phyloP scores from a whole-genome alignment of 2,888 invertebrate genomes.

The Hypomecis atomaria region DNA sequence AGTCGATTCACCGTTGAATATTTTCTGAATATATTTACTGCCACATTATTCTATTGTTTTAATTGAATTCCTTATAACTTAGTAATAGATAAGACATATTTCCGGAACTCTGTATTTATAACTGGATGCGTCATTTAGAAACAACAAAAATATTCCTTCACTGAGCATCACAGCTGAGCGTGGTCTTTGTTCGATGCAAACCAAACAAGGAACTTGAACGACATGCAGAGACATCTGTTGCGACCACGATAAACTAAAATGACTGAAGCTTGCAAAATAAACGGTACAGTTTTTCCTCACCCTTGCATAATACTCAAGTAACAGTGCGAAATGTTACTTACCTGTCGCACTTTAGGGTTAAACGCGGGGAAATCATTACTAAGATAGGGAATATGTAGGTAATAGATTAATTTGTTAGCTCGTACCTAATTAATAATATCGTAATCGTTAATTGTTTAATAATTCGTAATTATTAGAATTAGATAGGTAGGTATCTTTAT shows the following conservation, averaged over 20 bases:
- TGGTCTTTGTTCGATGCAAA: slow-evolving; percentile 34
- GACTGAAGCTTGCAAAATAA: neutral
- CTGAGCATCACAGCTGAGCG: slow-evolving; percentile 15
- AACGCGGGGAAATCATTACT: neutral
- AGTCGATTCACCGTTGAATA: slow-evolving; percentile 77
- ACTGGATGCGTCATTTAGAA: slow-evolving; percentile 21
- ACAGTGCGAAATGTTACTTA: neutral
- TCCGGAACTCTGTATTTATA: slow-evolving; percentile 36
- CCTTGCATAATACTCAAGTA: no score
- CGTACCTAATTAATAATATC: no score
- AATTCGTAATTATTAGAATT: no score
- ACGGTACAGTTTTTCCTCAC: no score
- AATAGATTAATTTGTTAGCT: no score
- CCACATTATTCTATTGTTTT: slow-evolving; percentile 70
- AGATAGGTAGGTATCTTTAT: no score
- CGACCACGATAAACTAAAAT: slow-evolving; percentile 25
- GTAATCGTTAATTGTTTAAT: no score
- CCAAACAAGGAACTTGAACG: slow-evolving; percentile 17
- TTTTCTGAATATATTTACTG: slow-evolving; percentile 85
- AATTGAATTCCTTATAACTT: slow-evolving; percentile 40
- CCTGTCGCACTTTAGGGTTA: neutral
- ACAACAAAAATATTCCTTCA: slow-evolving; percentile 27
- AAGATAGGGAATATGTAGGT: no score
- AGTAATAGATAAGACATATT: neutral
- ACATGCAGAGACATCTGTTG: slow-evolving; percentile 47